Base-by-base conservation (phyloP, 1,140 invertebrate species). In the Pseudomyrmex dendroicus region DNA sequence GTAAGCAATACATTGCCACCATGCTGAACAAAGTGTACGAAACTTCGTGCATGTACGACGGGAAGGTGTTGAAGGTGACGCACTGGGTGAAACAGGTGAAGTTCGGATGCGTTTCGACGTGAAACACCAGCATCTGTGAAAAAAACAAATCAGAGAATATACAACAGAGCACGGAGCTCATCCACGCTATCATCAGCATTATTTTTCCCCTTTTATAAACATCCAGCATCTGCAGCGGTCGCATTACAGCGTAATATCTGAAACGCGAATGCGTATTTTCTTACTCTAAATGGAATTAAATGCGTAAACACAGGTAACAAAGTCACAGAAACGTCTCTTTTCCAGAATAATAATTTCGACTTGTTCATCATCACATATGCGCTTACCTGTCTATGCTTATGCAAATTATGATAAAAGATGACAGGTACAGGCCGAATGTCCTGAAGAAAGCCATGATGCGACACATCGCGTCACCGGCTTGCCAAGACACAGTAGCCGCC, bases 211-310 rank as follows among this genome's bases (percentile, higher is more conserved):
- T 95, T 83, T 95, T 95, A 84, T 97, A 96, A 83, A 96, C 95
- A 57, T 95, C 95, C 56, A 95, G 96, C 25, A 98, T 92, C 85
- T 97, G 96, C 73, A 98, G 91, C 0, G 98, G 98, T 89, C 96
- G 96, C 84, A 98, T 91, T 9, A 98, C 97, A 13, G 97, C 97
- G 91, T 97, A 97, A 95, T 98, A 98, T 94, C 98, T 98, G 91
- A n/a, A 88, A 59, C 3, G 35, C 17, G 12, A 17, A 10, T 54
- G 20, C 25, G 35, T 12, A 8, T 22, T 54, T 3, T 52, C 17
- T 50, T 76, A 62, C 54, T 2, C 1, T 9, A 17, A 72, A 44
- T 25, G 4, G 9, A 10, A 73, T 62, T 52, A 10, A 52, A 52
- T 52, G 5, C 5, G 4, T 35, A 5, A 35, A 35, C 35, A 7